Conservation (phyloP, 2,888 invertebrate species). For the Caenorhabditis sp. region DNA sequence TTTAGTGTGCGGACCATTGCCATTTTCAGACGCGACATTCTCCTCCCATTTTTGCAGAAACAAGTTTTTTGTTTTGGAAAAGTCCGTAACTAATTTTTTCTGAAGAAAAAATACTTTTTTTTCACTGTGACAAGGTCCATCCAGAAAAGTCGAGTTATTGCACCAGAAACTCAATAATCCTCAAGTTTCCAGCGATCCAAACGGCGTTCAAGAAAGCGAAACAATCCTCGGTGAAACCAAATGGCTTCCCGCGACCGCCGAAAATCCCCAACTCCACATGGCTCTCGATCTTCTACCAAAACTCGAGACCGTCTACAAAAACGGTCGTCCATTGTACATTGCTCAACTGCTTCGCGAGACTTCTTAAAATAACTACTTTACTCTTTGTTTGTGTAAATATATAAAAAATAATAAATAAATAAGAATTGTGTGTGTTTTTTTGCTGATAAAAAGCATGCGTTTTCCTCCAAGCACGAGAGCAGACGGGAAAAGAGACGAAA, state of each 20-base stretch:
- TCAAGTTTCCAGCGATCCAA: no score
- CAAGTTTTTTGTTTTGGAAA: no score
- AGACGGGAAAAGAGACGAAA: no score
- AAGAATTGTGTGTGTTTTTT: not conserved
- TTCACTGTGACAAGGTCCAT: no score
- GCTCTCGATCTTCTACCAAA: slow-evolving; percentile 23
- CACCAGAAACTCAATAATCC: no score
- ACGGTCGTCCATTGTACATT: slow-evolving; percentile 25
- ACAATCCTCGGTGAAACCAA: slow-evolving; percentile 7
- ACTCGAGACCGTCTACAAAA: slow-evolving; percentile 27
- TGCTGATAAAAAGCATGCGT: not conserved
- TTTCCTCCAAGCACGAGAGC: no score
- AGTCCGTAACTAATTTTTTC: no score
- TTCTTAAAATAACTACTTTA: not conserved
- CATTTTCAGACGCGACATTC: no score
- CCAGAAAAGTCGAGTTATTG: not conserved
- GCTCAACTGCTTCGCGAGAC: slow-evolving; percentile 15
- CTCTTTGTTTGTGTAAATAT: not conserved
- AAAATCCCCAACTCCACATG: slow-evolving; percentile 33
- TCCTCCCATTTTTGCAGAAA: no score
- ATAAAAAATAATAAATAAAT: not conserved
- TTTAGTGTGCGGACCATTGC: no score
- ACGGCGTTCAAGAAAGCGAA: slow-evolving; percentile 27
- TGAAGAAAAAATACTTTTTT: no score
- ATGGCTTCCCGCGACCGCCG: slow-evolving; percentile 37